Conservation (phyloP, 1,140 invertebrate genomes). For the Acromyrmex heyeri region DNA sequence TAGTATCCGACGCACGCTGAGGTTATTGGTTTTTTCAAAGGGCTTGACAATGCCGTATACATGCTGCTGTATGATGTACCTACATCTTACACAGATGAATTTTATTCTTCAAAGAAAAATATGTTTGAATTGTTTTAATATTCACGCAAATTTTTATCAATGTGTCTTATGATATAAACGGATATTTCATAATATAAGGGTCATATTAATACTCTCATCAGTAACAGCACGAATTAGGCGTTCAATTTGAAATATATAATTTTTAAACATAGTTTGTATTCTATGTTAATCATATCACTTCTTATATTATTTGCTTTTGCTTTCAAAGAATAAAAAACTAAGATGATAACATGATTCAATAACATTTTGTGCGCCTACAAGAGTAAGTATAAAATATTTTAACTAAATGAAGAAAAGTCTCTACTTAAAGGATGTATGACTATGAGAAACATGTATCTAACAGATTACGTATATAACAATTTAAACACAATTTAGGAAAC, state of each 20-base stretch:
- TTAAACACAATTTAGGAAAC: background rate
- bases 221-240: background rate
- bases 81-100: slow-evolving; percentile 3
- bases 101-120: slow-evolving; percentile 40
- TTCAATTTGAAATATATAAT: background rate
- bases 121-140: slow-evolving; percentile 16
- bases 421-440: background rate
- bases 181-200: background rate
- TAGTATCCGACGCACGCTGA: slow-evolving; percentile 70
- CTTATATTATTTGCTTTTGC: background rate
- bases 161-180: background rate
- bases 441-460: background rate
- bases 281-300: background rate
- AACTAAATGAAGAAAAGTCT: background rate
- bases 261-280: slow-evolving; percentile 5
- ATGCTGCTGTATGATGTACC: slow-evolving; percentile 1
- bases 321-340: background rate
- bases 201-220: background rate
- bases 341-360: background rate
- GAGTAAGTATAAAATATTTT: background rate
- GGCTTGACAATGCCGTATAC: slow-evolving; percentile 62
- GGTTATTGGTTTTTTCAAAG: slow-evolving; percentile 77
- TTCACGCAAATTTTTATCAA: slow-evolving; percentile 7
- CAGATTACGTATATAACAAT: background rate
- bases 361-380: too few species aligned